Evolutionary conservation across 2,888 invertebrate species (phyloP), one percentile per base, ranked within the genome.

Genomic region (Parnassius mnemosyne): DNA sequence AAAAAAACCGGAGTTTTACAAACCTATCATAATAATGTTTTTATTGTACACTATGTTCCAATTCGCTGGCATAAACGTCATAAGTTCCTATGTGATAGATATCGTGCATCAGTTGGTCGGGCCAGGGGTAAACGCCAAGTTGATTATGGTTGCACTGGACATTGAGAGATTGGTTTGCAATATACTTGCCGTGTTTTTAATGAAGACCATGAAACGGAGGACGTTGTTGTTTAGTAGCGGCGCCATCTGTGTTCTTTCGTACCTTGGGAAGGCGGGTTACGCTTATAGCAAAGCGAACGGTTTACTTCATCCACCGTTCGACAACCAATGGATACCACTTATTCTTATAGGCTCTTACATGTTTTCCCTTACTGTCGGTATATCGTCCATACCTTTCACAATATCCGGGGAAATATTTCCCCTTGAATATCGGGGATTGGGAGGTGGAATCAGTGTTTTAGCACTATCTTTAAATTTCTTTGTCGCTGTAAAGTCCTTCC

Each of bases 381-480:
- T 94, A 64, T 89, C 94, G 5, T 94, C 95, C 0, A 83, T 96
- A 66, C 95, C 95, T 0, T 96, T 95, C 87, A 93, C 95, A 12
- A 90, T 95, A 81, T 93, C 94, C 59, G 95, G 95, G 0, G 95
- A 96, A 77, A 89, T 95, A 34, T 95, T 95, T 75, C 92, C 95
- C 0, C 83, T 93, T 53, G 92, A 92, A 60, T 92, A 92, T 57
- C 86, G 94, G 59, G 94, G 94, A 0, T 79, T 94, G 5, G 95
- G 95, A 1, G 93, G 94, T 11, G 94, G 95, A 0, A 83, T 95
- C 10, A 93, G 94, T 52, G 91, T 94, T 1, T 90, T 93, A 65
- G 92, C 93, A 25, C 89, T 93, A 10, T 95, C 94, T 54, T 68
- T 93, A n/a, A 93, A 94, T 68, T 93, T 94, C 68, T 95, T 95